These are phyloP conservation scores for Chaenogobius annularis DNA, from an alignment of 2,113 vertebrate species.

Conservation along the genomic window DNA sequence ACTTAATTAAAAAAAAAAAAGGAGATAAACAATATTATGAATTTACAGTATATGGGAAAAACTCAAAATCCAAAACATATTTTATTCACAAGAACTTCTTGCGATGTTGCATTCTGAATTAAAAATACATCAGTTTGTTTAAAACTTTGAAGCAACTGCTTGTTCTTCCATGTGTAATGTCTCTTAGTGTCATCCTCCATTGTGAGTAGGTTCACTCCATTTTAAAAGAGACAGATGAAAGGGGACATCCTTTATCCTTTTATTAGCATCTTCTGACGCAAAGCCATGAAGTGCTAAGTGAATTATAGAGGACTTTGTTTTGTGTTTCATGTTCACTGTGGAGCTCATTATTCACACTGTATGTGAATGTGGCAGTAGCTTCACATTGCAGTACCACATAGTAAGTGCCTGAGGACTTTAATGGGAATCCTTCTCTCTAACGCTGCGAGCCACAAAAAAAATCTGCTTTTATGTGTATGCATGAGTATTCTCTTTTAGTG, in stretches of 20 bases:
- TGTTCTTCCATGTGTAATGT: constrained; percentile 21
- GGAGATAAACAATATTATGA: no score
- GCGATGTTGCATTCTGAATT: neutral
- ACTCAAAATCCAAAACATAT: no score
- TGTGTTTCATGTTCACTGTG: constrained; percentile 41
- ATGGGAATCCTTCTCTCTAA: constrained; percentile 28
- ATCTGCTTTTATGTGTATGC: constrained; percentile 14
- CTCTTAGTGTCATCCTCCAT: constrained; percentile 26
- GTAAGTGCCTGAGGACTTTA: constrained; percentile 22
- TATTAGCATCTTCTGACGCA: constrained; percentile 48
- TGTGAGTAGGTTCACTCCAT: constrained; percentile 16
- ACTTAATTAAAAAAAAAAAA: no score
- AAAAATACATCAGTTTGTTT: neutral
- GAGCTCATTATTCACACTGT: constrained; percentile 1
- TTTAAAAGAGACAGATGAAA: constrained; percentile 50
- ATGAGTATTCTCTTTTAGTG: constrained; percentile 15
- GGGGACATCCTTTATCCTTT: constrained; percentile 49
- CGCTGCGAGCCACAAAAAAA: constrained; percentile 19
- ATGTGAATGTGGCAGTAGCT: constrained; percentile 14
- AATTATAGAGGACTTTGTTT: constrained; percentile 59
- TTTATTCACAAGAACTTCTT: no score
- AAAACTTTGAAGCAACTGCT: neutral
- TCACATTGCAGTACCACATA: constrained; percentile 15
- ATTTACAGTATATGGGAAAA: no score
- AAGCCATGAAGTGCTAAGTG: constrained; percentile 47